Conservation (phyloP, 1,140 invertebrate species). For the Ceratosolen fusciceps region DNA sequence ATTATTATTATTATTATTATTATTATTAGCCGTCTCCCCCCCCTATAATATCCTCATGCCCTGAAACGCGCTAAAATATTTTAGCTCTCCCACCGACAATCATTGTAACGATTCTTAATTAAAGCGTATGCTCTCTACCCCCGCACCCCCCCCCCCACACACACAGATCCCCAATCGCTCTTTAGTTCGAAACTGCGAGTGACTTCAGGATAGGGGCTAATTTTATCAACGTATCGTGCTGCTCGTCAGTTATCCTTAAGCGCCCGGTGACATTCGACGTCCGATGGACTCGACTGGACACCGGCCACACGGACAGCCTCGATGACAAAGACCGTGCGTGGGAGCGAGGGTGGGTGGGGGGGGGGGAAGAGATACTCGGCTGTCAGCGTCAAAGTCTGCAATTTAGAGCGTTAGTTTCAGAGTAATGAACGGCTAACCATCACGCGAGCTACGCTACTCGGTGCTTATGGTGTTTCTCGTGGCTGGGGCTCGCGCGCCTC, state of each 20-base stretch:
- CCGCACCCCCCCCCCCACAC: too few relatives aligned
- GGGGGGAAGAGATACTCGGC: neutral
- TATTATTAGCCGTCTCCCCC: too few relatives aligned
- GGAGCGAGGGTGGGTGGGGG: slow-evolving; percentile 7
- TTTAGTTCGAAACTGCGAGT: neutral
- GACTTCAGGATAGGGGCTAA: neutral
- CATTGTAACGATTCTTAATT: too few relatives aligned
- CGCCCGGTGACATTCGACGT: neutral
- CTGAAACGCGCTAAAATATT: too few relatives aligned
- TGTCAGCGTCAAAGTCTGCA: slow-evolving; percentile 76
- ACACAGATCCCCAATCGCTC: too few relatives aligned
- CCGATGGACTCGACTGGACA: neutral
- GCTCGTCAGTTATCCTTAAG: slow-evolving; percentile 28
- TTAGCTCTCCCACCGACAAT: too few relatives aligned
- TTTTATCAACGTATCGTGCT: slow-evolving; percentile 17
- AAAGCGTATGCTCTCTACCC: too few relatives aligned
- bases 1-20: too few relatives aligned
- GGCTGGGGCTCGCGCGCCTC: neutral
- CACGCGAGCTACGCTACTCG: slow-evolving; percentile 40
- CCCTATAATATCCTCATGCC: too few relatives aligned
- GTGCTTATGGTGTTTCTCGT: neutral
- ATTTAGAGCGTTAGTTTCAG: slow-evolving; percentile 52
- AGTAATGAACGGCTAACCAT: slow-evolving; percentile 24
- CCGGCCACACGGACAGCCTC: neutral
- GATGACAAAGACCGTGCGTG: neutral